These are phyloP conservation scores for Peromyscus californicus DNA, from an alignment of 2,113 vertebrate species.

Conservation along the genomic window DNA sequence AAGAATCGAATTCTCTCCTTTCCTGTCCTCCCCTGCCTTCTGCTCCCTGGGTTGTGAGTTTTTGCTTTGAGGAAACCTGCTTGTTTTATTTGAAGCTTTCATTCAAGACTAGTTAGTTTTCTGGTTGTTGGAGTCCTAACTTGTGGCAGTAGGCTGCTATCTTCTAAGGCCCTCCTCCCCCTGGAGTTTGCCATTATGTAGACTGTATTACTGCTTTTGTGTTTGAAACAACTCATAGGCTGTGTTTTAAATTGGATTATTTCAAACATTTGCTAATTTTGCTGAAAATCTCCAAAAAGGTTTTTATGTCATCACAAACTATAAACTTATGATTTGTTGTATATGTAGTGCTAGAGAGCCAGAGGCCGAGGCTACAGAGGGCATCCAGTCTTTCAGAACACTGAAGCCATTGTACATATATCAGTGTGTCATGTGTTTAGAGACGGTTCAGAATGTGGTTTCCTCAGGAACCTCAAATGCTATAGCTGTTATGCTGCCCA, in stretches of 20 bases:
- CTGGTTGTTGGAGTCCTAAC: background rate
- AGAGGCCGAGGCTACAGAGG: background rate
- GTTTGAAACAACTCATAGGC: background rate
- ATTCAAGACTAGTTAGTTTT: slow-evolving; percentile 1
- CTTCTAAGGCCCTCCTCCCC: background rate
- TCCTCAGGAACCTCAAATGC: background rate
- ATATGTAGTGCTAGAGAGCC: background rate
- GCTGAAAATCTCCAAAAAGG: background rate
- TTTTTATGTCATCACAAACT: slow-evolving; percentile 27
- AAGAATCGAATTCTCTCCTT: background rate
- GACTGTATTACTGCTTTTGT: background rate
- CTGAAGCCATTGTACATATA: background rate
- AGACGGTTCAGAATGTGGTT: background rate
- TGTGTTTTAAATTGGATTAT: slow-evolving; percentile 10
- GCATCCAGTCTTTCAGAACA: background rate
- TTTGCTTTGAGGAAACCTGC: background rate
- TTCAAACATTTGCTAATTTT: background rate
- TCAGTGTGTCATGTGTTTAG: background rate
- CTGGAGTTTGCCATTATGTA: background rate
- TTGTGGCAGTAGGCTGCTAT: background rate
- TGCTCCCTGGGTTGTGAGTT: background rate
- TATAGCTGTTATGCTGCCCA: background rate
- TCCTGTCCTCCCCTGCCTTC: too few relatives aligned
- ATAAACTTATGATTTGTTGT: background rate
- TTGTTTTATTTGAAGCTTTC: slow-evolving; percentile 35